phyloP scores from a whole-genome alignment of 2,113 vertebrate genomes.

The Chloropsis cyanopogon region DNA sequence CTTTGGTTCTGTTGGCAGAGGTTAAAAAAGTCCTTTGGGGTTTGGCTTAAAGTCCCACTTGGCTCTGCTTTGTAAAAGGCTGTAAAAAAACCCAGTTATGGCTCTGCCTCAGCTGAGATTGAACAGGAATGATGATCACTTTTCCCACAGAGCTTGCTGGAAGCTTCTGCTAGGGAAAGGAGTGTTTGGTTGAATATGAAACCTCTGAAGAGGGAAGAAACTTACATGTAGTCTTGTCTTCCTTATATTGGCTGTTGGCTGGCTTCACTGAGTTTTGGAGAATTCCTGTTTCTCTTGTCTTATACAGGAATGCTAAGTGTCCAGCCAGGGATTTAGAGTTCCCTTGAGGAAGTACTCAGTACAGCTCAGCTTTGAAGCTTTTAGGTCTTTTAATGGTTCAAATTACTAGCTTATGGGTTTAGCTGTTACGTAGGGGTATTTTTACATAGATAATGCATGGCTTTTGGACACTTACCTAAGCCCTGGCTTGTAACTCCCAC shows the following conservation, averaged over 20 bases:
- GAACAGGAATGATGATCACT: not conserved
- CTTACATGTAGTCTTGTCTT: not conserved
- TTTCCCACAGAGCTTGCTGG: not conserved
- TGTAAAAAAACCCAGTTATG: not conserved
- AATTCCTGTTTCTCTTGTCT: not conserved
- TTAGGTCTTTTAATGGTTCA: not conserved
- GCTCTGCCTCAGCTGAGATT: not conserved
- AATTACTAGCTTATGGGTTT: not conserved
- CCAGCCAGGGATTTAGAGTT: not conserved
- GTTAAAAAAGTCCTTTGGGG: not conserved
- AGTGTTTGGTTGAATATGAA: not conserved
- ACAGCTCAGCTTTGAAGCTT: not conserved
- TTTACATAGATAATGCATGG: not conserved
- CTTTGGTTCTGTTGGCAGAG: not conserved
- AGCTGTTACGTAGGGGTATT: not conserved
- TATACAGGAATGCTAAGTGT: not conserved
- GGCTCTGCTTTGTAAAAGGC: not conserved
- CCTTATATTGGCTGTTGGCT: not conserved
- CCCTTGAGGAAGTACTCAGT: not conserved
- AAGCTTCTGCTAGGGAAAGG: not conserved
- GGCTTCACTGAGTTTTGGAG: not conserved
- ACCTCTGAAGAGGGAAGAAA: not conserved
- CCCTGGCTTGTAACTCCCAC: not conserved
- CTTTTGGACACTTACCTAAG: not conserved
- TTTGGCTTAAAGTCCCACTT: not conserved